A percentile compares a stretch with the other conserved stretches of the same genome.
These are phyloP conservation scores for Neodon shergylaensis DNA, from an alignment of 2,113 vertebrate genomes.

Conservation along the genomic window DNA sequence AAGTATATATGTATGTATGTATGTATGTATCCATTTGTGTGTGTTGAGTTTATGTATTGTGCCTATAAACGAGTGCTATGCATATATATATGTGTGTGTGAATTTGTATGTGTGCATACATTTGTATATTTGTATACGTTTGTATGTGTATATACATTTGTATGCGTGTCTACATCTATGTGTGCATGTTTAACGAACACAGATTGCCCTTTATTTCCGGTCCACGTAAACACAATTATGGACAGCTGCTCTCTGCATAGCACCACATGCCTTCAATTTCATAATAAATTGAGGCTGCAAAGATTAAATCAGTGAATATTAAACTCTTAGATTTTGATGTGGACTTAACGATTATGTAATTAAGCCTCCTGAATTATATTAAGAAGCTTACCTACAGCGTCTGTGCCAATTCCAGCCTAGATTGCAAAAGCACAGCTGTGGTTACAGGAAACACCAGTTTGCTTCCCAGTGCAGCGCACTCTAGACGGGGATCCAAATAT, in stretches of 20 bases:
- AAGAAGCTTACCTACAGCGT: not conserved
- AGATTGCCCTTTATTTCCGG: not conserved
- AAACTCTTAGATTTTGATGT: conserved; percentile 21
- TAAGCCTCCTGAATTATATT: conserved; percentile 43
- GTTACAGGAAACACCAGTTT: not conserved
- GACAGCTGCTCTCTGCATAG: not conserved
- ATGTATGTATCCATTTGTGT: not conserved
- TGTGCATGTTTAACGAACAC: not conserved
- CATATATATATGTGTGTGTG: not conserved
- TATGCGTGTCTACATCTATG: not conserved
- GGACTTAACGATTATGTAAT: conserved; percentile 2
- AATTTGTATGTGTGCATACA: not conserved
- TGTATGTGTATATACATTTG: not conserved
- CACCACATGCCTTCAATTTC: conserved; percentile 27
- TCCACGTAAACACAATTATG: not conserved
- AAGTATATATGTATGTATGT: not conserved
- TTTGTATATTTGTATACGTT: not conserved
- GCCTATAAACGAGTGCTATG: too few species aligned
- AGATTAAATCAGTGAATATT: conserved; percentile 48
- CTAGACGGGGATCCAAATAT: not conserved
- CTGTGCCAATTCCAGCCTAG: not conserved
- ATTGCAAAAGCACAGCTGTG: not conserved
- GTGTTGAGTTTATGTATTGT: not conserved
- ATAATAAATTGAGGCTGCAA: not conserved
- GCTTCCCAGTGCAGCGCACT: not conserved